Evolutionary conservation across 2,888 invertebrate species (phyloP), one percentile per base, ranked within the genome.

Genomic region (Osedax fenrisi): DNA sequence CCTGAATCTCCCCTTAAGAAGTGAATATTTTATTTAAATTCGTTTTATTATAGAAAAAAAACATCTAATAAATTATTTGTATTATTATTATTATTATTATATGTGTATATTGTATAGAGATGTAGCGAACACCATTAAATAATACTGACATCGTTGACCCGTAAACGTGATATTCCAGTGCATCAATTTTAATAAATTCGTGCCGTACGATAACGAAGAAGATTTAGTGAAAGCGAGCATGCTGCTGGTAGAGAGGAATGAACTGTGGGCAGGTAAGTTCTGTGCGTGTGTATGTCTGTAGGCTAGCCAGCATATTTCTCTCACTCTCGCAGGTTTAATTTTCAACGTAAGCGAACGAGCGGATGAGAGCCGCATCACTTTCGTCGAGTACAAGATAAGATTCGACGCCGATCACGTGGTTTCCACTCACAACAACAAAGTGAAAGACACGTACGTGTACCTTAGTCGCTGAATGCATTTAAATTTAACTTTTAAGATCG

Each of bases 251-350:
- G 79, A 79, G 22, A 78, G 86, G 80, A 82, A 83, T 78, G 88
- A 90, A 69, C 89, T 91, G 78, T 88, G 90, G 80, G 91, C 90
- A 5, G 82, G 82, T 81, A 13, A 41, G 41, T 41, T 41, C 41
- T 17, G 41, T 41, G 41, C 10, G 5, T 41, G 41, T 5, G 41
- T 10, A 10, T 41, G 10, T 10, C 41, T 17, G 41, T 41, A 41
- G 17, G 41, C 10, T 17, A 41, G 17, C 41, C 10, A 17, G 10
- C 17, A 17, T 41, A 41, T 41, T 17, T 41, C 41, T 17, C 10
- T 17, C 10, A 10, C 17, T 41, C 75, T 1, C 67, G 2, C 77
- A 81, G 91, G 89, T 81, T 82, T 87, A 25, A 85, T 87, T 59
- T 88, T 88, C 80, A 77, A 83, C 26, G 82, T 85, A 41, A n/a